Base-by-base conservation (phyloP, 2,888 invertebrate species). In the Cantharis nigra region DNA sequence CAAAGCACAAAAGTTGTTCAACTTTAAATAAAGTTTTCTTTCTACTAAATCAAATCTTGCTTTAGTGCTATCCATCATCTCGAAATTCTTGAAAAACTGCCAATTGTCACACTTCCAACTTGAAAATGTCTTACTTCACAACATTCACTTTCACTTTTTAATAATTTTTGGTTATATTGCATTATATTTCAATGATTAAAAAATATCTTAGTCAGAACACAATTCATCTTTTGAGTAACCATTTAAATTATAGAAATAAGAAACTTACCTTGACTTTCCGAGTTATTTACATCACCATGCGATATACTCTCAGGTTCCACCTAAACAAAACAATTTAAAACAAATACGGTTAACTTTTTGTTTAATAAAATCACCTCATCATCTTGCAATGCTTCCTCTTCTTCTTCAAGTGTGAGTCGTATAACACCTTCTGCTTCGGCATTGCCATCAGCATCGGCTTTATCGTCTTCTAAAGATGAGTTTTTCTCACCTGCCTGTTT, bases 351-450 rank as follows among this genome's bases (percentile, higher is more conserved):
- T n/a, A 49, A n/a, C n/a, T 33, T 4, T n/a, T 3, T 3, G 3
- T 20, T 62, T 63, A 3, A 49, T 49, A 49, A 72, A 71, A 74
- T 33, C 71, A 85, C 85, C 80, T 85, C 86, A 72, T 84, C 85
- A 81, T 86, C 85, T 80, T 85, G 84, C 72, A 86, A 81, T 70
- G 83, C 83, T 82, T 87, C 87, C 78, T 86, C 85, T n/a, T 49
- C 33, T 81, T 87, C 86, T 78, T 87, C 87, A 72, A 86, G 82
- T 26, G 85, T 87, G 71, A 87, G 83, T 16, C 84, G 83, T 74
- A 87, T 85, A 67, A 67, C 20, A 26, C 65, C 26, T 67, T 23
- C 65, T 23, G 14, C 23, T 23, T n/a, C 65, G 0, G 23, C 20
- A 67, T n/a, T 26, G 7, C n/a, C 65, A 49, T 49, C 49, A 7